These are phyloP conservation scores for Atethmia centrago DNA, from an alignment of 2,888 invertebrate species.

Conservation along the genomic window DNA sequence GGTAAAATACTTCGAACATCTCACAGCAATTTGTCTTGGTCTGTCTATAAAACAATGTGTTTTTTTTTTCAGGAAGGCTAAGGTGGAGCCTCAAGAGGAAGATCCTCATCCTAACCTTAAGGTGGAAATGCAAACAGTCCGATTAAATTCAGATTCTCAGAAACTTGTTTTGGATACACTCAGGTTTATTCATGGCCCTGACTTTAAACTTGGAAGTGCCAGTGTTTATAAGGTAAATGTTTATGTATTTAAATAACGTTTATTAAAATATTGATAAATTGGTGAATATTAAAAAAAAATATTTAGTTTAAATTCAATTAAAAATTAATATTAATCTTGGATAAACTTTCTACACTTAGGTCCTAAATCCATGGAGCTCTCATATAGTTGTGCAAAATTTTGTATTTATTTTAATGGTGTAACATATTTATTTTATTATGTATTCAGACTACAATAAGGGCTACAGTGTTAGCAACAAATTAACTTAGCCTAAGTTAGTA, in stretches of 20 bases:
- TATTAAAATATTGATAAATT: neutral
- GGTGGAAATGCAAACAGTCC: slow-evolving; percentile 94
- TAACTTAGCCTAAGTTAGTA: too few relatives aligned
- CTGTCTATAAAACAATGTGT: slow-evolving; percentile 36
- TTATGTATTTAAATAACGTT: neutral
- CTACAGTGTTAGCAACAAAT: too few relatives aligned
- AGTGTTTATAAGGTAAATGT: slow-evolving; percentile 89
- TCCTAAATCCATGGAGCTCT: slow-evolving; percentile 2
- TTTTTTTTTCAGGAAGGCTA: slow-evolving; percentile 78
- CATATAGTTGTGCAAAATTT: slow-evolving; percentile 48
- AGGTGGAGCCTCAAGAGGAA: slow-evolving; percentile 85
- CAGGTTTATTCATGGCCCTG: slow-evolving; percentile 94
- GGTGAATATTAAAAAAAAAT: too few relatives aligned
- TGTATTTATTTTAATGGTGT: neutral
- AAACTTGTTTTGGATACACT: slow-evolving; percentile 94
- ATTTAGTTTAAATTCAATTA: neutral
- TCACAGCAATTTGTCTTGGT: slow-evolving; percentile 60
- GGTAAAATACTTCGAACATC: slow-evolving; percentile 40
- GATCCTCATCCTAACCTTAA: slow-evolving; percentile 90
- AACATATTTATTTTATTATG: neutral
- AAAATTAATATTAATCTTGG: neutral
- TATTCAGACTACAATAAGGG: too few relatives aligned
- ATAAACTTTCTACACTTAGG: neutral
- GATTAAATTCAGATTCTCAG: slow-evolving; percentile 92
- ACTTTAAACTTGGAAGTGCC: slow-evolving; percentile 90